Base-by-base conservation (phyloP, 1,140 invertebrate species). In the Oncopodura yosiiana region DNA sequence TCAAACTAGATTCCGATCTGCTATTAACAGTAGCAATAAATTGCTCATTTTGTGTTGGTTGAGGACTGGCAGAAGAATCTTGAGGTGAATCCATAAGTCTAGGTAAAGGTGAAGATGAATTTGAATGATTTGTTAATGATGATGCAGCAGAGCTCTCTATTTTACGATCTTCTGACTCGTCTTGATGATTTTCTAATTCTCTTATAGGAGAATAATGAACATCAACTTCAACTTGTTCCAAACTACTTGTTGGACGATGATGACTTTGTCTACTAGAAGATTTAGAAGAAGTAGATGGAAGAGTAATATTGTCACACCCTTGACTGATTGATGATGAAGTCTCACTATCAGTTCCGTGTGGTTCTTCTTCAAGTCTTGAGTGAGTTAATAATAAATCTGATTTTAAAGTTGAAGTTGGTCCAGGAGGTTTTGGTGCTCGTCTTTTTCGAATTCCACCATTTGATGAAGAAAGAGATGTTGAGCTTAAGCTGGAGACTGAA, bases 351-450 rank as follows among this genome's bases (percentile, higher is more conserved):
- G 50, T 49, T n/a, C 23, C 37, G 3, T 2, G 9, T n/a, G n/a
- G n/a, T 44, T 63, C 61, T 30, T 63, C 61, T 27, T 63, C 58
- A 2, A 54, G n/a, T n/a, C n/a, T n/a, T n/a, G n/a, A n/a, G n/a
- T n/a, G n/a, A n/a, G n/a, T n/a, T n/a, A n/a, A n/a, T n/a, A n/a
- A n/a, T n/a, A n/a, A n/a, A n/a, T n/a, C n/a, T n/a, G n/a, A n/a
- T n/a, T n/a, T n/a, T n/a, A n/a, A n/a, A n/a, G n/a, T n/a, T n/a
- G 26, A 39, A 11, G 58, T 26, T 14, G 27, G 39, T 3, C 2
- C 21, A 16, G 58, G 58, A 3, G 62, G 62, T 41, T 42, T 56
- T 3, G 58, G 58, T 9, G 62, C 58, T 38, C 55, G 52, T 23
- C 59, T 44, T 39, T 61, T 58, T 16, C 55, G 21, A 3, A 38